Evolutionary conservation across 2,113 vertebrate genomes (phyloP).

Genomic region (Dasyurus viverrinus): DNA sequence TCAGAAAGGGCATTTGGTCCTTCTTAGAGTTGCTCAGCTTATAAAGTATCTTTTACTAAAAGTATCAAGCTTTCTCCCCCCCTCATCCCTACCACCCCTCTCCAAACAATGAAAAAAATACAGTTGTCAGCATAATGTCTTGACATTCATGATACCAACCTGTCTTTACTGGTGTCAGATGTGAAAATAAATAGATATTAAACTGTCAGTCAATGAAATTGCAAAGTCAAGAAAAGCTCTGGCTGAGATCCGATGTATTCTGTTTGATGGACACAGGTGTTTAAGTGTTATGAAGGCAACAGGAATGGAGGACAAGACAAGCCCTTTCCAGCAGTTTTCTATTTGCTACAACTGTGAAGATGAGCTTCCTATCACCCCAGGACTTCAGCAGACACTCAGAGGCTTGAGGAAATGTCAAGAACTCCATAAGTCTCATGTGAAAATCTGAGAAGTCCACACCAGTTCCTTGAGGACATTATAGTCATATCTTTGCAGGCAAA

Average conservation of each 20-base stretch:
- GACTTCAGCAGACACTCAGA: conserved; percentile 56
- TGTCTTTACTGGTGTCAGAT: conserved; percentile 88
- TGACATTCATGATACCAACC: conserved; percentile 87
- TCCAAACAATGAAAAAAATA: conserved; percentile 80
- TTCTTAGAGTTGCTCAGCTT: conserved; percentile 74
- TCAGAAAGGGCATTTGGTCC: conserved; percentile 80
- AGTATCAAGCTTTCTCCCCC: conserved; percentile 69
- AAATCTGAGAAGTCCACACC: conserved; percentile 61
- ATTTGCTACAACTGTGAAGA: conserved; percentile 78
- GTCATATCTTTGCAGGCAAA: not conserved
- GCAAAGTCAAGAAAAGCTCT: conserved; percentile 88
- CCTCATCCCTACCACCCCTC: conserved; percentile 7
- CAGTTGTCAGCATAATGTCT: conserved; percentile 88
- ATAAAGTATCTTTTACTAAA: conserved; percentile 76
- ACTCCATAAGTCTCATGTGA: conserved; percentile 55
- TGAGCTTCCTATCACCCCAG: conserved; percentile 77
- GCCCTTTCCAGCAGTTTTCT: conserved; percentile 79
- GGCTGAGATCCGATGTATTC: conserved; percentile 84
- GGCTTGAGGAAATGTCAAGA: conserved; percentile 63
- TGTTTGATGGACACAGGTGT: conserved; percentile 89
- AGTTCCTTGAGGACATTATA: conserved; percentile 44
- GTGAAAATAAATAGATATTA: conserved; percentile 94
- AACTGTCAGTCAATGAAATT: conserved; percentile 93
- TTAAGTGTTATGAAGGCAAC: conserved; percentile 87
- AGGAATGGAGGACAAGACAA: conserved; percentile 82